Evolutionary conservation across 2,888 invertebrate species (phyloP).

Genomic region (Idaea aversata): DNA sequence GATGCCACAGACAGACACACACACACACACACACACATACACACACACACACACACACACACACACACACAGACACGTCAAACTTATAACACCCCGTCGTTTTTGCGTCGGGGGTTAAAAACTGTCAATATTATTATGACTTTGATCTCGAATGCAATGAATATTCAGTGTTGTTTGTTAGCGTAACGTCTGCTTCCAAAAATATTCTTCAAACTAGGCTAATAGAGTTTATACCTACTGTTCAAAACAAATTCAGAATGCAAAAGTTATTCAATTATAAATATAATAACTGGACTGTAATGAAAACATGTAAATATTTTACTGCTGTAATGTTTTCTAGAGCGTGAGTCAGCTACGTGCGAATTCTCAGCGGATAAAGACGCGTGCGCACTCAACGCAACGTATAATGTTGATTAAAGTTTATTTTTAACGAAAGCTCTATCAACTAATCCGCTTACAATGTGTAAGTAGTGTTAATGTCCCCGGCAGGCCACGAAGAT

Average conservation of each 20-base stretch:
- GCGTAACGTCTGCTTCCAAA: not conserved
- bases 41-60: too few species aligned
- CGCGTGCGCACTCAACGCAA: not conserved
- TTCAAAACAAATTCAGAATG: not conserved
- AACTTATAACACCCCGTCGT: too few species aligned
- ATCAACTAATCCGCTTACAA: not conserved
- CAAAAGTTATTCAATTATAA: not conserved
- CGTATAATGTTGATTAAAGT: constrained; percentile 22
- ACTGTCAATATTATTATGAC: not conserved
- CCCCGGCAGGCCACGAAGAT: not conserved
- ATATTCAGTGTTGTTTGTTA: not conserved
- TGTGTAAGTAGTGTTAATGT: constrained; percentile 1
- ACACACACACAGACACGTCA: too few species aligned
- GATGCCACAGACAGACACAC: too few species aligned
- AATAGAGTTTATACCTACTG: not conserved
- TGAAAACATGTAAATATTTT: not conserved
- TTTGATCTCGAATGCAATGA: not conserved
- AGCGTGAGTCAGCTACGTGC: constrained; percentile 34
- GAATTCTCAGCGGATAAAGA: constrained; percentile 9
- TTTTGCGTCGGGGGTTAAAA: too few species aligned
- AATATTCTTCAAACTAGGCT: not conserved
- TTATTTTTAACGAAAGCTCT: constrained; percentile 25
- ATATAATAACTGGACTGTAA: not conserved
- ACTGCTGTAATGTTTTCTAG: not conserved
- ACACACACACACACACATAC: too few species aligned